phyloP scores from a whole-genome alignment of 2,113 vertebrate genomes.

The Rhinolophus ferrumequinum region DNA sequence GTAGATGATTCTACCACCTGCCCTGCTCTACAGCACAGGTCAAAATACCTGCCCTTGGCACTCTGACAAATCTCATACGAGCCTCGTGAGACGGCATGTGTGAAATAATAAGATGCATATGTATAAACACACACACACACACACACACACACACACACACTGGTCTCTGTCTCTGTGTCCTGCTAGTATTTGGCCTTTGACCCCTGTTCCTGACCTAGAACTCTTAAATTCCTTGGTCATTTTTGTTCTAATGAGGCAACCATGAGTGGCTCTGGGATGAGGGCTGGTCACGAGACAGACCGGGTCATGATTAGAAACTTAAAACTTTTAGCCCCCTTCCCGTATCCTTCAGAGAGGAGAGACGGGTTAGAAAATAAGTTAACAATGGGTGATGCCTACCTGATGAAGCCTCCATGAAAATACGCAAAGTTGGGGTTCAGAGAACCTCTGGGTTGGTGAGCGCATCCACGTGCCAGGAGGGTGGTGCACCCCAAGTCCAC shows the following conservation, averaged over 20 bases:
- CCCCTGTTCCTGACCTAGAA: neutral
- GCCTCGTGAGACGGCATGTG: neutral
- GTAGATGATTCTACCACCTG: too few relatives aligned
- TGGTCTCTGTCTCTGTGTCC: neutral
- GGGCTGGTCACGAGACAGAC: neutral
- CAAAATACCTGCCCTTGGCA: neutral
- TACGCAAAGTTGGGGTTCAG: too few relatives aligned
- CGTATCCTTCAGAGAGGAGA: neutral
- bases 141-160: neutral
- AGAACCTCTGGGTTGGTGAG: neutral
- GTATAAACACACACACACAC: accelerated
- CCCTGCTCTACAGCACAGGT: neutral
- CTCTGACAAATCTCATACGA: neutral
- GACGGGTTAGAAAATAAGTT: neutral
- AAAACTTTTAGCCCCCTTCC: neutral
- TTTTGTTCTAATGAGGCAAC: neutral
- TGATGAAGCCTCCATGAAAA: neutral
- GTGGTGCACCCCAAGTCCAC: neutral
- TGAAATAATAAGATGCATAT: neutral
- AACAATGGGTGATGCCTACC: accelerated
- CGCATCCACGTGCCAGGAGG: neutral
- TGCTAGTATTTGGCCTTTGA: neutral
- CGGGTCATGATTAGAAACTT: neutral
- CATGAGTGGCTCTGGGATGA: neutral
- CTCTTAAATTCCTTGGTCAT: too few relatives aligned